These are phyloP conservation scores for Caenorhabditis japonica DNA, from an alignment of 2,888 invertebrate species.

Conservation along the genomic window DNA sequence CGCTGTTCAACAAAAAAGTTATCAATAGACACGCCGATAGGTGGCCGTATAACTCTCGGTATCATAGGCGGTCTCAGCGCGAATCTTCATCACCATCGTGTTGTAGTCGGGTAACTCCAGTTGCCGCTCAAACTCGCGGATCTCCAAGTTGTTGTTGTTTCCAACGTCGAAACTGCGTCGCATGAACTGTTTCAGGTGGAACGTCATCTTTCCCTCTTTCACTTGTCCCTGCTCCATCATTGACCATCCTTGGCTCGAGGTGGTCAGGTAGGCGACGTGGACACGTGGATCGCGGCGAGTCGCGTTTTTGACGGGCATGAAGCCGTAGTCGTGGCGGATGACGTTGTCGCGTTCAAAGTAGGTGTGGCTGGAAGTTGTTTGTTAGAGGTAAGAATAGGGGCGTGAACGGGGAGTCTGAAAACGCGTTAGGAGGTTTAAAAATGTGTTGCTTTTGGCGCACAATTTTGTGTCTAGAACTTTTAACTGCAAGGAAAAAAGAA, in stretches of 20 bases:
- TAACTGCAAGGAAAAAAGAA: too few relatives aligned
- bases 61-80: slow-evolving; percentile 74
- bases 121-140: slow-evolving; percentile 75
- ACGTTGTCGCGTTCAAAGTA: slow-evolving; percentile 72
- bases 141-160: slow-evolving; percentile 69
- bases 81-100: slow-evolving; percentile 72
- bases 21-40: slow-evolving; percentile 62
- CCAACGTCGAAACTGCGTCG: slow-evolving; percentile 75
- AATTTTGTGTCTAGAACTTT: too few relatives aligned
- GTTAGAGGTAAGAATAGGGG: too few relatives aligned
- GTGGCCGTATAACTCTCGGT: slow-evolving; percentile 73
- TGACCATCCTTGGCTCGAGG: slow-evolving; percentile 75
- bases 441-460: too few relatives aligned
- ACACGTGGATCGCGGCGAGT: slow-evolving; percentile 74
- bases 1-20: too few relatives aligned
- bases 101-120: slow-evolving; percentile 73
- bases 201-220: slow-evolving; percentile 72
- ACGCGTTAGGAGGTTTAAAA: too few relatives aligned
- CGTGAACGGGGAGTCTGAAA: too few relatives aligned
- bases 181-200: slow-evolving; percentile 76
- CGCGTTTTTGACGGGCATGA: slow-evolving; percentile 77
- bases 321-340: slow-evolving; percentile 75
- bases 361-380: slow-evolving; percentile 70
- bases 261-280: slow-evolving; percentile 75
- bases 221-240: slow-evolving; percentile 77